These are phyloP conservation scores for Carposina sasakii DNA, from an alignment of 1,140 invertebrate species.

Conservation along the genomic window DNA sequence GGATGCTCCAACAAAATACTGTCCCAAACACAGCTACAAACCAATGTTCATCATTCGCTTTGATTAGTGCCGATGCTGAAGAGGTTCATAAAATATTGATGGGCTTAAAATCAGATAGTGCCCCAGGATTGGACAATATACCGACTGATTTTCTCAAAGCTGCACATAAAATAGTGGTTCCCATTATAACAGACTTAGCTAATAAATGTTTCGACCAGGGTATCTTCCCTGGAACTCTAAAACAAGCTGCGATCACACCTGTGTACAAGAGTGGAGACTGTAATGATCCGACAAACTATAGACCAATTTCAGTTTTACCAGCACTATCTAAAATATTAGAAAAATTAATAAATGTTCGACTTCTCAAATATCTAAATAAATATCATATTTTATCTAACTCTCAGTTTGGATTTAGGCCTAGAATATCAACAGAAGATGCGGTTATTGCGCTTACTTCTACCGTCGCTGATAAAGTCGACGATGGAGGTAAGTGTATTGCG, in stretches of 20 bases:
- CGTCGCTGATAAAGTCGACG: slow-evolving; percentile 8
- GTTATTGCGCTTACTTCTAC: slow-evolving; percentile 1
- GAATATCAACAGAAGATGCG: slow-evolving; percentile 4
- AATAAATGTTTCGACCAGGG: background rate
- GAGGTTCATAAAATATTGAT: background rate
- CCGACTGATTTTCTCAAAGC: background rate
- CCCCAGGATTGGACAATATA: background rate
- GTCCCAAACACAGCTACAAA: no score
- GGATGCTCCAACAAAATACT: no score
- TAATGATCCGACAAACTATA: background rate
- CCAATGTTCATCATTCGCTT: no score
- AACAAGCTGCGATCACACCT: background rate
- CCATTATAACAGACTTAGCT: background rate
- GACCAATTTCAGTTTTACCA: background rate
- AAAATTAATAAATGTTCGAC: background rate
- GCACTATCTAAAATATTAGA: background rate
- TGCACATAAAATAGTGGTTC: background rate
- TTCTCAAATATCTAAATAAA: slow-evolving; percentile 3
- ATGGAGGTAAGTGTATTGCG: slow-evolving; percentile 11
- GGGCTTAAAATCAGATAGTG: background rate
- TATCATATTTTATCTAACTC: background rate
- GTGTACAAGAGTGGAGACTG: background rate
- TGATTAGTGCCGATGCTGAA: no score
- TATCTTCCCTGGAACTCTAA: background rate
- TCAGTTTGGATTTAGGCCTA: slow-evolving; percentile 7